Base-by-base conservation (phyloP, 2,888 invertebrate species). In the Euplagia quadripunctaria region DNA sequence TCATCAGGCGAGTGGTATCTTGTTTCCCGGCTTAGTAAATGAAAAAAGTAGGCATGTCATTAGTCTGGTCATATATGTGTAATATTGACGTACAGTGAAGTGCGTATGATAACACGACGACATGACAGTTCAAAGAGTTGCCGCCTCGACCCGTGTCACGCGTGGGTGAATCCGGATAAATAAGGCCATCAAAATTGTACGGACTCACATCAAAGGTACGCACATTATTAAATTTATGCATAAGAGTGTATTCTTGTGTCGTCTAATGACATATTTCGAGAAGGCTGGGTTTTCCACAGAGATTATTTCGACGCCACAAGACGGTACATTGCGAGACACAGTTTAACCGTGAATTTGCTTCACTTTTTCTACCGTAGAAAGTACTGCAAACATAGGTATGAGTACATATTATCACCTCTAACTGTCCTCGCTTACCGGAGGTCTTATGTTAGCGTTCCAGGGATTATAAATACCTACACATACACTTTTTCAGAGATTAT, bases 151-250 rank as follows among this genome's bases (percentile, higher is more conserved):
- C 86, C 83, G 77, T 78, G 81, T 86, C 86, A 86, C 82, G 81
- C 71, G 68, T 79, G 79, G 80, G 6, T 85, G 79, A 74, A 79
- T 71, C 78, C 79, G 70, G 77, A 77, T 80, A 81, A 82, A 81
- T 82, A 84, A 78, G 68, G 64, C 76, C 77, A 72, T 81, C 80
- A 73, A 83, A 79, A 80, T 78, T 79, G 72, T 81, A 79, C 79
- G 66, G 67, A 65, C 74, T 79, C 79, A 81, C 80, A 84, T 88
- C 85, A 89, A 87, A 88, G 85, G 80, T 73, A 72, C 69, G 20
- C 68, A 74, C 77, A 76, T 82, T 84, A 83, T 82, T 82, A 82
- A 84, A 85, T 85, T 85, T 82, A 87, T 85, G 85, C 83, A 82
- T 75, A 80, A 80, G 75, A 79, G 77, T 78, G 73, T 85, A 79